These are phyloP conservation scores for Phengaris arion DNA, from an alignment of 2,888 invertebrate genomes.

Conservation along the genomic window DNA sequence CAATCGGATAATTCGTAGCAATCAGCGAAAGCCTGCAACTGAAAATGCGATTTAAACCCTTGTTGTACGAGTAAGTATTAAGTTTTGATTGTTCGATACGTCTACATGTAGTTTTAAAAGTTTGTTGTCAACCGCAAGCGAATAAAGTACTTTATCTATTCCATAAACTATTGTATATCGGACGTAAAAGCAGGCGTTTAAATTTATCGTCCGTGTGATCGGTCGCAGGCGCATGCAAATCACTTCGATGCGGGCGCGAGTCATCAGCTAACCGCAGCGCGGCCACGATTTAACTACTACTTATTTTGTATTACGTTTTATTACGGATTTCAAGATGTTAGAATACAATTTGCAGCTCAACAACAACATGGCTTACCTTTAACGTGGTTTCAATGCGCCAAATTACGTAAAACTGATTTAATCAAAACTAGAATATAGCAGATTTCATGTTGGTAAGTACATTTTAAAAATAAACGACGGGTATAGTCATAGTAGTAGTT, in stretches of 20 bases:
- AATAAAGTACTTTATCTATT: constrained; percentile 29
- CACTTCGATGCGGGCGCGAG: constrained; percentile 67
- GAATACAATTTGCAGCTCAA: neutral
- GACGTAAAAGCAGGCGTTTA: constrained; percentile 30
- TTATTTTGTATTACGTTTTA: neutral
- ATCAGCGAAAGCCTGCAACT: neutral
- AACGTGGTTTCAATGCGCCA: neutral
- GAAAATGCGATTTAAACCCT: neutral
- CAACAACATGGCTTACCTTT: neutral
- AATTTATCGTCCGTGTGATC: constrained; percentile 36
- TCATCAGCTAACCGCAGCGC: constrained; percentile 45
- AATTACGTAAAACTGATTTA: too few relatives aligned
- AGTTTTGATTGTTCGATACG: constrained; percentile 14
- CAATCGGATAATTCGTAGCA: neutral
- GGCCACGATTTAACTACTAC: constrained; percentile 40
- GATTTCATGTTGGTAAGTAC: too few relatives aligned
- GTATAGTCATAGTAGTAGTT: too few relatives aligned
- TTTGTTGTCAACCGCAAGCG: constrained; percentile 13
- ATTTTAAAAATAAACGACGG: too few relatives aligned
- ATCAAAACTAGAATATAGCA: too few relatives aligned
- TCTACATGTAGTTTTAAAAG: neutral
- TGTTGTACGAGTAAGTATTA: neutral
- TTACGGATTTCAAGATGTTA: neutral
- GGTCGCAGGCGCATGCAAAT: constrained; percentile 69
- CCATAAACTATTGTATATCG: constrained; percentile 30